Base-by-base conservation (phyloP, 2,113 vertebrate genomes). In the Crotophaga sulcirostris region DNA sequence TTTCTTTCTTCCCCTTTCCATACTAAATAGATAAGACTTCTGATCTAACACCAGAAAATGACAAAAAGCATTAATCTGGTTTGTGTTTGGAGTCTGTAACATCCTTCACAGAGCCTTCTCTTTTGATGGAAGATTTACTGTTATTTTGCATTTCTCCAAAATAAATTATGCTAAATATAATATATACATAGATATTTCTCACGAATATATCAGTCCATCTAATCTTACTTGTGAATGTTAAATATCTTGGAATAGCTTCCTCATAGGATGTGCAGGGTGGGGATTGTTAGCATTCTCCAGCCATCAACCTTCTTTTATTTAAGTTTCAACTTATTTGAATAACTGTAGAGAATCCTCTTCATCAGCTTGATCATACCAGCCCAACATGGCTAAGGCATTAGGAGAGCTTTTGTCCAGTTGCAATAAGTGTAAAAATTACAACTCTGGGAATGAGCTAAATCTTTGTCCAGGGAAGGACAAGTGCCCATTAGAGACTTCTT, bases 41-140 rank as follows among this genome's bases (percentile, higher is more conserved):
- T 86, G 63, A 80, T 94, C 63, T 80, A 90, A 89, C 51, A 96
- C 12, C 45, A 85, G 72, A 93, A 91, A 96, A 92, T 23, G 10
- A 69, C 58, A 85, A 89, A 92, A 95, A 84, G 24, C 47, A 80
- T 86, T 80, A 11, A 67, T 90, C 60, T 90, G 40, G 2, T 84
- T 89, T 91, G 58, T 87, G 38, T 86, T 86, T 84, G 55, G 62
- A 86, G 44, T 60, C 47, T 88, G 33, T 20, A 86, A 63, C 56
- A 78, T 49, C 63, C 38, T 52, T 93, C 60, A 69, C 24, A 38
- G 63, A 42, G 6, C 31, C 75, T 94, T 87, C 23, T 81, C 13
- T 52, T 94, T 69, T 87, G 10, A 49, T 78, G 33, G 34, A 95
- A 89, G 69, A 79, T 82, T 62, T 64, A 68, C 40, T 60, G 33